Evolutionary conservation across 1,140 invertebrate species (phyloP).

Genomic region (Magallana gigas): DNA sequence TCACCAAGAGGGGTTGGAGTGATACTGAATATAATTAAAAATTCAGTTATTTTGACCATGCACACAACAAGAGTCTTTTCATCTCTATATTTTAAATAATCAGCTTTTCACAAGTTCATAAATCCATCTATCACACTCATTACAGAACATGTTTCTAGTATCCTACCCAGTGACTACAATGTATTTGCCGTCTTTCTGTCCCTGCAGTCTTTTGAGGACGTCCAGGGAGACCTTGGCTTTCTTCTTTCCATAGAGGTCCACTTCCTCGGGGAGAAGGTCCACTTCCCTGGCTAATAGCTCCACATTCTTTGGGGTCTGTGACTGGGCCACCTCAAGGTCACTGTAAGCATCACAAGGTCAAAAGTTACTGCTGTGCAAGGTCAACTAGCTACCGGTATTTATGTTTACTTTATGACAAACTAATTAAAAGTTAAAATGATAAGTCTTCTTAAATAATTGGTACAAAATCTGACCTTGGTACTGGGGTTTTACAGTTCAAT

Average conservation of each 20-base stretch:
- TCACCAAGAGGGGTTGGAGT: constrained; percentile 98
- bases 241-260: constrained; percentile 94
- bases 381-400: no score
- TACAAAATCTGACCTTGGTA: constrained; percentile 74
- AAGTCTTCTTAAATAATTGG: no score
- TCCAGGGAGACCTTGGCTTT: constrained; percentile 97
- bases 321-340: constrained; percentile 93
- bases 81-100: no score
- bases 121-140: no score
- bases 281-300: constrained; percentile 71
- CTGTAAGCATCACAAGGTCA: constrained; percentile 75
- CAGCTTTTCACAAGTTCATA: no score
- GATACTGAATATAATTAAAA: constrained; percentile 83
- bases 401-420: no score
- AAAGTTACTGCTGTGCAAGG: not conserved
- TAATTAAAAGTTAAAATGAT: no score
- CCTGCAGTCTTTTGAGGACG: constrained; percentile 87
- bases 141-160: no score
- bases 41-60: not conserved
- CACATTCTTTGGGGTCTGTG: constrained; percentile 93
- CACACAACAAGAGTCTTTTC: no score
- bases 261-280: constrained; percentile 87
- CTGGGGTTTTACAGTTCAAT: constrained; percentile 73
- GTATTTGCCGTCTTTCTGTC: constrained; percentile 91
- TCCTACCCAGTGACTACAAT: constrained; percentile 94